Evolutionary conservation across 30 jellyfish, hydroid and myxozoan genomes (phyloP).

Genomic region (Hydra vulgaris): DNA sequence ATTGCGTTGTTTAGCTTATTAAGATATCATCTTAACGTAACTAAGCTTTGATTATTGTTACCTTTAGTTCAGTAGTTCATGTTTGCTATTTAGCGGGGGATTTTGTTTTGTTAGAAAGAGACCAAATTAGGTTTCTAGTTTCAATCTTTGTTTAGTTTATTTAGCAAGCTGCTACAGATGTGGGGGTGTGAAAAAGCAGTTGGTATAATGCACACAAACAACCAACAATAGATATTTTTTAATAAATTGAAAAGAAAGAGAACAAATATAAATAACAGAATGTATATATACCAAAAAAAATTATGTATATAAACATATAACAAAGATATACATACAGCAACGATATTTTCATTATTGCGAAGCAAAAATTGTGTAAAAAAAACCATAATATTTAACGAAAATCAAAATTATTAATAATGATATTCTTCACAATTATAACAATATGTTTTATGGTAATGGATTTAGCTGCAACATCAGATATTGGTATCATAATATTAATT

Average conservation of each 20-base stretch:
- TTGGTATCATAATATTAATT: background rate
- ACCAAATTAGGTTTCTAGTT: too few species aligned
- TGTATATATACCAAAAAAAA: background rate
- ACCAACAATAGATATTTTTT: background rate
- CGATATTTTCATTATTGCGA: background rate
- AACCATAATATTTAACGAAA: background rate
- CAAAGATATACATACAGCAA: too few species aligned
- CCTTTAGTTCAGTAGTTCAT: too few species aligned
- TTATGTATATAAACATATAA: too few species aligned
- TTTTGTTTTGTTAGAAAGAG: too few species aligned
- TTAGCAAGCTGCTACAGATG: background rate
- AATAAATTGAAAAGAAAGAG: background rate
- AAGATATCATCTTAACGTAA: too few species aligned
- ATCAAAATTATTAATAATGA: background rate
- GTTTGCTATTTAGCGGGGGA: too few species aligned
- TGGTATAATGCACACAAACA: background rate
- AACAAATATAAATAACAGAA: background rate
- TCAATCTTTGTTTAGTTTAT: too few species aligned
- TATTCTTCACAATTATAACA: background rate
- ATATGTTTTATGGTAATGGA: background rate
- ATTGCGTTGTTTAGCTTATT: too few species aligned
- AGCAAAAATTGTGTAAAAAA: background rate
- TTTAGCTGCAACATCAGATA: background rate
- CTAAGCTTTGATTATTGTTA: too few species aligned
- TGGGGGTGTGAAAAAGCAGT: background rate